Conservation (phyloP, 2,113 vertebrate species). For the Tragelaphus imberbis region DNA sequence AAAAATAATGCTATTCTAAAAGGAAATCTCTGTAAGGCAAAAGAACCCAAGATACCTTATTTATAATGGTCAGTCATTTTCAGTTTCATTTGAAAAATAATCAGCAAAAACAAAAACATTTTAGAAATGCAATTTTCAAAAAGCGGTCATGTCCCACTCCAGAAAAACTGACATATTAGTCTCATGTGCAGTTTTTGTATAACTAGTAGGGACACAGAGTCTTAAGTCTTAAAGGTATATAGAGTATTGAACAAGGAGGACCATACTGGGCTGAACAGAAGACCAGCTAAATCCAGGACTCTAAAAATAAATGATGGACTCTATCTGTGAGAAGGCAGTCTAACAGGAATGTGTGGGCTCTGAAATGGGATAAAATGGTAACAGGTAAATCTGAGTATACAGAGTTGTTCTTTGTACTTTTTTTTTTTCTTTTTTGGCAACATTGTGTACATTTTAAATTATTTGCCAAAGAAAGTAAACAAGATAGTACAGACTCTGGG, state of each 20-base stretch:
- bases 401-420: not conserved
- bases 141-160: not conserved
- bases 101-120: not conserved
- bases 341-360: not conserved
- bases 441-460: not conserved
- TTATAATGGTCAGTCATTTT: not conserved
- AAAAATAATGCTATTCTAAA: not conserved
- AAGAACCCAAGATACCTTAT: not conserved
- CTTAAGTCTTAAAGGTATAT: not conserved
- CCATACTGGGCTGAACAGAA: not conserved
- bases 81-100: not conserved
- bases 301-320: not conserved
- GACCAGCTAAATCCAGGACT: not conserved
- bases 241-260: not conserved
- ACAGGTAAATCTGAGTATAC: not conserved
- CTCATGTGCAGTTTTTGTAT: not conserved
- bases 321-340: not conserved
- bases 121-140: not conserved
- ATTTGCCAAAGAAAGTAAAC: not conserved
- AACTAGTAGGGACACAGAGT: not conserved
- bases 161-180: not conserved
- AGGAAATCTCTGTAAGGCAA: not conserved
- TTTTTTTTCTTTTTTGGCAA: not conserved
- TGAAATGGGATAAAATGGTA: not conserved
- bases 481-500: not conserved